Evolutionary conservation across 53 echinoderm and acorn worm species (phyloP).

Genomic region (Paracentrotus lividus): DNA sequence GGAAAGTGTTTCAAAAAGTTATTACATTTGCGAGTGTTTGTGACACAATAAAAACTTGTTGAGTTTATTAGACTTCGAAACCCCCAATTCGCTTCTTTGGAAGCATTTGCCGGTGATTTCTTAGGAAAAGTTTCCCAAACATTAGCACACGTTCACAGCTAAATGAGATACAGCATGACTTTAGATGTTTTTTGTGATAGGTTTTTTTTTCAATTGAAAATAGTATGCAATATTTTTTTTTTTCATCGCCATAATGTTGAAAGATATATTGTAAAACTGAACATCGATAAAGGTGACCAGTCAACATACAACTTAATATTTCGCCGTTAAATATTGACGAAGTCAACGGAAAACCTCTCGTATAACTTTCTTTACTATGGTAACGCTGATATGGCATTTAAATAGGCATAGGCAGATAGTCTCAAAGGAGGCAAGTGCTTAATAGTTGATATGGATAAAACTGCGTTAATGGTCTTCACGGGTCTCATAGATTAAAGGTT

Average conservation of each 20-base stretch:
- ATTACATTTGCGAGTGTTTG: too few relatives aligned
- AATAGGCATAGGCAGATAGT: background rate
- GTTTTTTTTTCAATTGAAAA: too few relatives aligned
- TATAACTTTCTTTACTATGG: background rate
- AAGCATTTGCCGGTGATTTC: too few relatives aligned
- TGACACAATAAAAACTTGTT: too few relatives aligned
- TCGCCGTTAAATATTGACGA: background rate
- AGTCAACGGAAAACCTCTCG: background rate
- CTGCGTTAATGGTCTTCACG: slow-evolving; percentile 26
- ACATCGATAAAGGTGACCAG: background rate
- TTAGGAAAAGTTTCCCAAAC: too few relatives aligned
- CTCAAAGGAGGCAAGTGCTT: background rate
- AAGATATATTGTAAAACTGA: background rate
- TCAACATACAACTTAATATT: background rate
- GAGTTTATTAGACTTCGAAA: too few relatives aligned
- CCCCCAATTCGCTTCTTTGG: too few relatives aligned
- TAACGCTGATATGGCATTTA: background rate
- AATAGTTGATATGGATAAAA: background rate
- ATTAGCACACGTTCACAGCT: too few relatives aligned
- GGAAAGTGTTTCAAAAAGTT: too few relatives aligned
- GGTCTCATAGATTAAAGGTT: background rate
- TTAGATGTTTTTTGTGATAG: too few relatives aligned
- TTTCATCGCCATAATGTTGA: background rate
- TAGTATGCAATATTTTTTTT: too few relatives aligned
- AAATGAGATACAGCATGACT: too few relatives aligned